Base-by-base conservation (phyloP, 2,113 vertebrate genomes). In the Archilochus colubris region DNA sequence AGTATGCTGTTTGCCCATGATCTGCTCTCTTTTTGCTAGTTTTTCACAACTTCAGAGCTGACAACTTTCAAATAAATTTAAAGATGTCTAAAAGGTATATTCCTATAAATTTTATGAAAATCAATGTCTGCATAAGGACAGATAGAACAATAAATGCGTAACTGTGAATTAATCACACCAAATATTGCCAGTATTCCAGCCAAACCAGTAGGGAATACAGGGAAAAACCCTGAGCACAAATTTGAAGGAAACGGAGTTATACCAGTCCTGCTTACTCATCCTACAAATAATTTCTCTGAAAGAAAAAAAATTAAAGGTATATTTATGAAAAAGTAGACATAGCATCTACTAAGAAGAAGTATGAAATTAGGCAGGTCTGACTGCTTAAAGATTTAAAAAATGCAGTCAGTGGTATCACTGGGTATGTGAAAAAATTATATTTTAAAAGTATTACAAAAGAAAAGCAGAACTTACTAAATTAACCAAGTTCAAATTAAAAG, bases 1-100 rank as follows among this genome's bases (percentile, higher is more conserved):
- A 72, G 9, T 0, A 1, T 1, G 2, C 12, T 28, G 14, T 6
- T 33, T 30, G 33, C 16, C 8, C 54, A 80, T 69, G 23, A 76
- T n/a, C 55, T 24, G 46, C 25, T 50, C 14, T 70, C 58, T 31
- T 62, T 70, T 51, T 54, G 10, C 30, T 70, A 46, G 30, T 20
- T 62, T 46, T 66, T 74, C 51, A 83, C 36, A 64, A 8, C 19
- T 68, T 27, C 5, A 9, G 20, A 88, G 33, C 5, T 23, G 72
- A 68, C 2, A 6, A 53, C 38, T 76, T 91, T 58, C 25, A 87
- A 3, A 33, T 12, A 67, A 58, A 69, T 54, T 20, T 1, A 77
- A 22, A 54, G 8, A 70, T 51, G 14, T 58, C 16, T 18, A 62
- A 50, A 86, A 58, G 12, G 83, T 13, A 3, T 9, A 22, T 57